phyloP scores from a whole-genome alignment of 2,113 vertebrate genomes.

The Tragulus kanchil region DNA sequence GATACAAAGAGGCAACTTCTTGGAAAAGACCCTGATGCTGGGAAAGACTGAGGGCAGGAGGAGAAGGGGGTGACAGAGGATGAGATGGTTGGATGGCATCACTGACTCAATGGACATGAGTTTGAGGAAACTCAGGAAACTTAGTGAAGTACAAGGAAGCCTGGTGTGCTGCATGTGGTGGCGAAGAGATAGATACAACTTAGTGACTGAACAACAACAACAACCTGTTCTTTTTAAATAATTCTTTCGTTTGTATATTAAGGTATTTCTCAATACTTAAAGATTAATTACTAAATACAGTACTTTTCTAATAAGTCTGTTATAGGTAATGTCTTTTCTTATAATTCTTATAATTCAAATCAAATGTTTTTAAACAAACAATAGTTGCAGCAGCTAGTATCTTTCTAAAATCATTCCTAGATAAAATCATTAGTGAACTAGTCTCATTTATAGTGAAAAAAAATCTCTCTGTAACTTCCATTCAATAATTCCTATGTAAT shows the following conservation, averaged over 20 bases:
- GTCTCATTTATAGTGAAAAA: neutral
- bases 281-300: neutral
- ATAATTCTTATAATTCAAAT: neutral
- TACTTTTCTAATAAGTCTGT: neutral
- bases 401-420: neutral
- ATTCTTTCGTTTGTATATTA: neutral
- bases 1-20: too few relatives aligned
- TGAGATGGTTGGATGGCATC: too few relatives aligned
- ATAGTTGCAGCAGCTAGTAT: neutral
- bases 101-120: too few relatives aligned
- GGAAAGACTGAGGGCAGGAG: too few relatives aligned
- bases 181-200: too few relatives aligned
- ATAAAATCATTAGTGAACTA: neutral
- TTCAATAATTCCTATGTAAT: neutral
- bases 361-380: slow-evolving; percentile 3
- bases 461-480: neutral
- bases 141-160: too few relatives aligned
- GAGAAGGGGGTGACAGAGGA: too few relatives aligned
- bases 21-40: too few relatives aligned
- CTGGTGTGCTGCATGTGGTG: too few relatives aligned
- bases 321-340: neutral
- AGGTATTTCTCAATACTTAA: neutral
- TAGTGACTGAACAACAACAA: too few relatives aligned
- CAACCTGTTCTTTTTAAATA: neutral
- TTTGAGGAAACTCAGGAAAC: too few relatives aligned